phyloP scores from a whole-genome alignment of 2,113 vertebrate species.

The Regulus satrapa region DNA sequence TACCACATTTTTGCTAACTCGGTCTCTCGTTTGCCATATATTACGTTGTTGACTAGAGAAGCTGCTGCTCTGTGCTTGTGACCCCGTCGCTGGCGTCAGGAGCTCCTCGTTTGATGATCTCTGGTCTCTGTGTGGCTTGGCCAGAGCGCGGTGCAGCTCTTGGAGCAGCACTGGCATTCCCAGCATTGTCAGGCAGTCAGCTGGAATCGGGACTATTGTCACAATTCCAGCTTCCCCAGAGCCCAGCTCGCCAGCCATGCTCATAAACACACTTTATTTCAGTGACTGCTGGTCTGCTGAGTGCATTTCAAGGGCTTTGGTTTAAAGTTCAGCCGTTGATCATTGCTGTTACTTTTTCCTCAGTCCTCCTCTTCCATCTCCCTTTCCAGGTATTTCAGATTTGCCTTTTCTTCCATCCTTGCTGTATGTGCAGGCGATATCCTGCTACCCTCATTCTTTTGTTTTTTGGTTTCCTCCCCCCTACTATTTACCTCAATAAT shows the following conservation, averaged over 20 bases:
- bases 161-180: neutral
- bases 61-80: neutral
- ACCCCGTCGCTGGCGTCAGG: neutral
- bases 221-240: neutral
- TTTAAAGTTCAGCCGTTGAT: neutral
- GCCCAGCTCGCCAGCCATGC: neutral
- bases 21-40: constrained; percentile 20
- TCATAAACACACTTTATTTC: neutral
- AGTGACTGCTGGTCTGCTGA: neutral
- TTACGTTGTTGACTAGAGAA: neutral
- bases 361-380: neutral
- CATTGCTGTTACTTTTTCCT: neutral
- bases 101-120: neutral
- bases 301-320: constrained; percentile 4
- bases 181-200: neutral
- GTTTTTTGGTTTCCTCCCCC: fast-evolving
- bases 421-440: neutral
- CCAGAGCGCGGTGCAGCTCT: neutral
- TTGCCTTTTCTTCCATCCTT: neutral
- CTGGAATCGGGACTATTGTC: neutral
- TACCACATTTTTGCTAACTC: constrained; percentile 68
- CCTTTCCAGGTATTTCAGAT: neutral
- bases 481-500: neutral
- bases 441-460: neutral
- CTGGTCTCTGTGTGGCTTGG: neutral